Percentiles rank a stretch among this genome's conserved stretches.
Evolutionary conservation across 1,140 invertebrate species (phyloP).

Genomic region (Drosophila burlai): DNA sequence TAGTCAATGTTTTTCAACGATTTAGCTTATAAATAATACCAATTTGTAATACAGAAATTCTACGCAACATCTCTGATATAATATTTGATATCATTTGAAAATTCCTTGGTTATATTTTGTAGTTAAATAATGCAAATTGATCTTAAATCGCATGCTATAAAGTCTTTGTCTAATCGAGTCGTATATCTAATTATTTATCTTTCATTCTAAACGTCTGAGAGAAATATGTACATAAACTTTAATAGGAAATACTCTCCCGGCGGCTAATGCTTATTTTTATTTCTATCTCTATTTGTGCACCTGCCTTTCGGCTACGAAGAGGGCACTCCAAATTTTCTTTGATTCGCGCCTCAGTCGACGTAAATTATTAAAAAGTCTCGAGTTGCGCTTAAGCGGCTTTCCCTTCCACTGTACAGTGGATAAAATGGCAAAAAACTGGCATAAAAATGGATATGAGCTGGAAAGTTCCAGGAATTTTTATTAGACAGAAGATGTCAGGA

Average conservation of each 20-base stretch:
- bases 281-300: constrained; percentile 58
- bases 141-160: constrained; percentile 11
- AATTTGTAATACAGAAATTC: background rate
- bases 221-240: constrained; percentile 56
- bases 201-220: background rate
- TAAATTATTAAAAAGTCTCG: constrained; percentile 79
- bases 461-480: background rate
- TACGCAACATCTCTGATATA: too few species aligned
- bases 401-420: constrained; percentile 23
- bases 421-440: background rate
- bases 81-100: too few species aligned
- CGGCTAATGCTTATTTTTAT: constrained; percentile 60
- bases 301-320: constrained; percentile 40
- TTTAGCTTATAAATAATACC: too few species aligned
- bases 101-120: too few species aligned
- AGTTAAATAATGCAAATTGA: too few species aligned
- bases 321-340: constrained; percentile 56
- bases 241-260: constrained; percentile 30
- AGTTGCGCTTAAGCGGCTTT: constrained; percentile 73
- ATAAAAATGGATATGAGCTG: rapidly evolving
- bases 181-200: background rate
- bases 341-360: constrained; percentile 55
- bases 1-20: background rate
- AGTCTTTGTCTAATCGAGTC: constrained; percentile 36
- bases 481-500: background rate